Conservation (phyloP, 2,113 vertebrate genomes). For the Myxocyprinus asiaticus region DNA sequence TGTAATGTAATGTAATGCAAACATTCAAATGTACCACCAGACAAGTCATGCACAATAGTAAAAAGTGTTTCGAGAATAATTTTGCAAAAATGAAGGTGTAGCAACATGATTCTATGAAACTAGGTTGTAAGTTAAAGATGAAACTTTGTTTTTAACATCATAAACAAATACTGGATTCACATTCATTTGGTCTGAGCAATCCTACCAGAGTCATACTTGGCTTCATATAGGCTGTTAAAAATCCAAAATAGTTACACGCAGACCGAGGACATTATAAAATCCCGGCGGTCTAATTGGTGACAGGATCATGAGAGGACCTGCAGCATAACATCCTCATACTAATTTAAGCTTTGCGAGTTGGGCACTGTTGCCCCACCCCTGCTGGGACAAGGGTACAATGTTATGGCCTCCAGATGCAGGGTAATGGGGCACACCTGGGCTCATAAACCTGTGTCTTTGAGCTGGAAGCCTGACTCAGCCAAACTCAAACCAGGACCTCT, state of each 20-base stretch:
- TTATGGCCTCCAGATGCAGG: slow-evolving; percentile 71
- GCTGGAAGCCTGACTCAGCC: slow-evolving; percentile 66
- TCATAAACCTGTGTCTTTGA: slow-evolving; percentile 53
- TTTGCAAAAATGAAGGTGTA: too few relatives aligned
- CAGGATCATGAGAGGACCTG: slow-evolving; percentile 50
- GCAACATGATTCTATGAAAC: too few relatives aligned
- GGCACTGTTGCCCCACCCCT: slow-evolving; percentile 51
- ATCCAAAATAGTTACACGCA: slow-evolving; percentile 26
- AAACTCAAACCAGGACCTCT: slow-evolving; percentile 56
- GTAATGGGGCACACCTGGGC: slow-evolving; percentile 71
- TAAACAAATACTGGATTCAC: too few relatives aligned
- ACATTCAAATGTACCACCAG: too few relatives aligned
- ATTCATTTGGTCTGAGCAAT: too few relatives aligned
- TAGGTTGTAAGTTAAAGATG: too few relatives aligned
- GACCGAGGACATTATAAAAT: slow-evolving; percentile 44
- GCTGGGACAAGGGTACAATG: slow-evolving; percentile 52
- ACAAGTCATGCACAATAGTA: too few relatives aligned
- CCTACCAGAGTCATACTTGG: slow-evolving; percentile 15
- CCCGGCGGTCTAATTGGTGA: slow-evolving; percentile 58
- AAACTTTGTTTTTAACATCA: too few relatives aligned
- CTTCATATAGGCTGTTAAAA: slow-evolving; percentile 23
- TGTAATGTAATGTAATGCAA: too few relatives aligned
- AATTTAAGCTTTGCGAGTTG: slow-evolving; percentile 61
- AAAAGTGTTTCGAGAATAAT: too few relatives aligned
- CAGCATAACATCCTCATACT: slow-evolving; percentile 26